Evolutionary conservation across 2,888 invertebrate species (phyloP).

Genomic region (Dromius quadrimaculatus): DNA sequence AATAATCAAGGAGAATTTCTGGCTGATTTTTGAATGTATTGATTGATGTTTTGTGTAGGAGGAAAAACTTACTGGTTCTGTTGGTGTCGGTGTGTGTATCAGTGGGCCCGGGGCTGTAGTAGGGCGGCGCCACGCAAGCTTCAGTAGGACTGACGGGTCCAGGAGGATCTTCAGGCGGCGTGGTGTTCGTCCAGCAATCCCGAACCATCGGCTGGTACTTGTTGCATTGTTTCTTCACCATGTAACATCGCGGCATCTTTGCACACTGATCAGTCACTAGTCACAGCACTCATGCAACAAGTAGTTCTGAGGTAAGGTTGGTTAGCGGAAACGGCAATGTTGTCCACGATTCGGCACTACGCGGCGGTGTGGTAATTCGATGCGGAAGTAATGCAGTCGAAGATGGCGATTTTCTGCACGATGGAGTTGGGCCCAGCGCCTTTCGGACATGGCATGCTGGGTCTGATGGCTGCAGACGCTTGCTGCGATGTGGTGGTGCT

Average conservation of each 20-base stretch:
- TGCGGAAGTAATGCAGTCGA: conserved; percentile 52
- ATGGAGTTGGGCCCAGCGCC: not conserved
- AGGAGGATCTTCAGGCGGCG: conserved; percentile 65
- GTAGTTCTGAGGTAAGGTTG: conserved; percentile 57
- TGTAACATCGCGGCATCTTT: conserved; percentile 82
- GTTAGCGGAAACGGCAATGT: not conserved
- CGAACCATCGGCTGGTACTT: conserved; percentile 66
- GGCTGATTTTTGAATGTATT: not conserved
- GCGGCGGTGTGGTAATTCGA: conserved; percentile 63
- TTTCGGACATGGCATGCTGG: not conserved
- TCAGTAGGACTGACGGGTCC: conserved; percentile 71
- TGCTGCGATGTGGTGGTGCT: conserved; percentile 38
- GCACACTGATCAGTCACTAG: not conserved
- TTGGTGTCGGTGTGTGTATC: conserved; percentile 16
- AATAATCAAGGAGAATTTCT: not conserved
- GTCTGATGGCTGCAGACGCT: conserved; percentile 36
- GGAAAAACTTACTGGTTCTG: conserved; percentile 57
- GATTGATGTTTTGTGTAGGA: conserved; percentile 21
- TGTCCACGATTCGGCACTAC: conserved; percentile 62
- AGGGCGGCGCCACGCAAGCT: conserved; percentile 73
- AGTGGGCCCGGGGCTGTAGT: conserved; percentile 67
- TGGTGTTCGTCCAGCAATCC: conserved; percentile 64
- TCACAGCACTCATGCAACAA: conserved; percentile 62
- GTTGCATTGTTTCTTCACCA: conserved; percentile 78
- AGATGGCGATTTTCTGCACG: conserved; percentile 1